Conservation (phyloP, 2,797 vertebrate species). For the Gallinago stenura region DNA sequence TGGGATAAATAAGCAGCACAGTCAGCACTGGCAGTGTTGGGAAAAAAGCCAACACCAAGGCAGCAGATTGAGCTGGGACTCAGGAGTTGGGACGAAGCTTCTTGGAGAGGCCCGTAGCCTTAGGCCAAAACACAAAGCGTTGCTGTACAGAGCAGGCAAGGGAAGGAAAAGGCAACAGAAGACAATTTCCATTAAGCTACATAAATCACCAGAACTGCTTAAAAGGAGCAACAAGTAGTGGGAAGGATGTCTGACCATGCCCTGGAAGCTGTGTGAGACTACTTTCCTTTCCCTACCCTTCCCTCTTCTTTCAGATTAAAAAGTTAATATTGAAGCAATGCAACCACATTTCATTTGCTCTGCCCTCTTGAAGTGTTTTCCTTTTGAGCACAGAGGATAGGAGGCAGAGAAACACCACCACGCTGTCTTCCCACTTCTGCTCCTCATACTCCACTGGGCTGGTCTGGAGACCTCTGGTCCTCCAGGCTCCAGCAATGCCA, state of each 20-base stretch:
- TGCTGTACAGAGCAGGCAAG: neutral
- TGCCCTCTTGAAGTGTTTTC: neutral
- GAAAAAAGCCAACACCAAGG: neutral
- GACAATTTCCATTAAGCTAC: neutral
- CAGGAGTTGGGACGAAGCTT: neutral
- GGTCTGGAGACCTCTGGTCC: neutral
- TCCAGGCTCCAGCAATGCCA: neutral
- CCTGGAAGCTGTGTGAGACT: neutral
- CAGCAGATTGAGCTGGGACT: neutral
- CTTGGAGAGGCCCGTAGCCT: neutral
- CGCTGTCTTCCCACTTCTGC: neutral
- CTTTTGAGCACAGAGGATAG: neutral
- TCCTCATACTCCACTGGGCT: neutral
- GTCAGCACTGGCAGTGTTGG: neutral
- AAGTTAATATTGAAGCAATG: neutral
- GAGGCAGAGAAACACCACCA: neutral
- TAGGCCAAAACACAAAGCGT: constrained; percentile 21
- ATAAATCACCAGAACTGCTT: neutral
- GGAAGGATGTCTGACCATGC: neutral
- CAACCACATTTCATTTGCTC: neutral
- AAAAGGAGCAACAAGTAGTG: neutral
- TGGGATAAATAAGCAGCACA: constrained; percentile 24
- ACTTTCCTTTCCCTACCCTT: neutral
- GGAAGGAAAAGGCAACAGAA: neutral
- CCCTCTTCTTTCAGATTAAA: neutral